These are phyloP conservation scores for Phrynocephalus forsythii DNA, from an alignment of 2,797 vertebrate species.

Conservation along the genomic window DNA sequence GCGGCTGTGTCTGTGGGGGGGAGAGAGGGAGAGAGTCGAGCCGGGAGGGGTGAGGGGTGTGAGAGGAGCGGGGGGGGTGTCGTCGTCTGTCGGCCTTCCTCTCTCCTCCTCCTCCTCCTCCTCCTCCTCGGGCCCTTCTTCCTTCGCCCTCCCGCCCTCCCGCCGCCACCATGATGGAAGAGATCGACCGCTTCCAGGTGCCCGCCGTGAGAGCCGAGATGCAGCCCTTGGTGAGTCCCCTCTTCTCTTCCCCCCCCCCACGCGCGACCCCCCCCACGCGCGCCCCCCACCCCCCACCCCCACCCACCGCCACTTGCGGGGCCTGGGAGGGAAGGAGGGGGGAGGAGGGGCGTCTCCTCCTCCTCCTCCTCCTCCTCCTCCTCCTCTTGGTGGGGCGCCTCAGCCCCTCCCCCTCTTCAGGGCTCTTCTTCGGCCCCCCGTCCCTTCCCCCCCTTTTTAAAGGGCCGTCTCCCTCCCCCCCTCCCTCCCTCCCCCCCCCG, in stretches of 20 bases:
- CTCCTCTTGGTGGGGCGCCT: not conserved
- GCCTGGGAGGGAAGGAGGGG: no score
- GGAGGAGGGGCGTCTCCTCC: no score
- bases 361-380: not conserved
- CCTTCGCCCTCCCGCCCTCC: no score
- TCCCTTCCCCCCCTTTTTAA: no score
- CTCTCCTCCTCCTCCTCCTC: slow-evolving; percentile 25
- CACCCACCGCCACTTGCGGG: no score
- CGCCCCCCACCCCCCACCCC: no score
- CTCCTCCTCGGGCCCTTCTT: no score
- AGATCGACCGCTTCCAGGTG: slow-evolving; percentile 96
- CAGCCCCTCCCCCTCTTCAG: not conserved
- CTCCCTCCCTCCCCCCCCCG: not conserved
- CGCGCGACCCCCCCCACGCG: no score
- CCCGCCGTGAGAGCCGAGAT: slow-evolving; percentile 93
- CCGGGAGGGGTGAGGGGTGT: no score
- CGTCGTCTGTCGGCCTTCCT: not conserved
- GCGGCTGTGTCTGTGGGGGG: no score
- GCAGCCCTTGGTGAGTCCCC: slow-evolving; percentile 90
- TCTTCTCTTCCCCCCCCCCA: no score
- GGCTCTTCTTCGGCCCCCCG: not conserved
- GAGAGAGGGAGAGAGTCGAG: no score
- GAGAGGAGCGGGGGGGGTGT: not conserved
- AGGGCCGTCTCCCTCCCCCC: not conserved
- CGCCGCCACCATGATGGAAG: slow-evolving; percentile 92